phyloP scores from a whole-genome alignment of 2,113 vertebrate species.

The Epinephelus moara region DNA sequence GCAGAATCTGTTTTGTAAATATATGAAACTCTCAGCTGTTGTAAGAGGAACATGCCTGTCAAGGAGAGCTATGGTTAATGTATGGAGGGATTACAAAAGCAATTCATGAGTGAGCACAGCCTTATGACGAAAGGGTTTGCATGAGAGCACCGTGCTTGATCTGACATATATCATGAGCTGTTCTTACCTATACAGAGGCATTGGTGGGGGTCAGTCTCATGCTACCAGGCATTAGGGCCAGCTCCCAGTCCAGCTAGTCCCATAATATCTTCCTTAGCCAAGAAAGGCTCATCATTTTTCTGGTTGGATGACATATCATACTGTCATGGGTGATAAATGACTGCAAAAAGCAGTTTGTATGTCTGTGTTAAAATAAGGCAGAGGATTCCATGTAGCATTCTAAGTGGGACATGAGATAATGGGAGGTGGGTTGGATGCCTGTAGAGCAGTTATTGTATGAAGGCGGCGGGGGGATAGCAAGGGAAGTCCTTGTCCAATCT shows the following conservation, averaged over 20 bases:
- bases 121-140: constrained; percentile 63
- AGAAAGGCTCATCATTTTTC: constrained; percentile 53
- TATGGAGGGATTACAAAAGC: constrained; percentile 57
- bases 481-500: too few species aligned
- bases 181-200: constrained; percentile 45
- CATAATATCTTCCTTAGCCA: constrained; percentile 36
- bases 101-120: constrained; percentile 39
- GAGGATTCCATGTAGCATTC: constrained; percentile 60
- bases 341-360: constrained; percentile 44
- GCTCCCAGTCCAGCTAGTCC: constrained; percentile 43
- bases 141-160: constrained; percentile 63
- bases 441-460: constrained; percentile 65
- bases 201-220: constrained; percentile 59
- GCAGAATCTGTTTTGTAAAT: constrained; percentile 38
- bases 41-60: constrained; percentile 13
- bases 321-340: constrained; percentile 64
- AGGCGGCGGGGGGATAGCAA: constrained; percentile 46
- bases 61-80: constrained; percentile 46
- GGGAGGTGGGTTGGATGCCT: constrained; percentile 13
- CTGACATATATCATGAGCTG: constrained; percentile 62
- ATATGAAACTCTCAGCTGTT: constrained; percentile 39
- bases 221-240: constrained; percentile 59
- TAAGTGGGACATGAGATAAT: constrained; percentile 59
- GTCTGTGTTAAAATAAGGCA: constrained; percentile 65
- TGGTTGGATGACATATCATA: constrained; percentile 55